Conservation (phyloP, 2,797 vertebrate species). For the Pangasius krempfi region DNA sequence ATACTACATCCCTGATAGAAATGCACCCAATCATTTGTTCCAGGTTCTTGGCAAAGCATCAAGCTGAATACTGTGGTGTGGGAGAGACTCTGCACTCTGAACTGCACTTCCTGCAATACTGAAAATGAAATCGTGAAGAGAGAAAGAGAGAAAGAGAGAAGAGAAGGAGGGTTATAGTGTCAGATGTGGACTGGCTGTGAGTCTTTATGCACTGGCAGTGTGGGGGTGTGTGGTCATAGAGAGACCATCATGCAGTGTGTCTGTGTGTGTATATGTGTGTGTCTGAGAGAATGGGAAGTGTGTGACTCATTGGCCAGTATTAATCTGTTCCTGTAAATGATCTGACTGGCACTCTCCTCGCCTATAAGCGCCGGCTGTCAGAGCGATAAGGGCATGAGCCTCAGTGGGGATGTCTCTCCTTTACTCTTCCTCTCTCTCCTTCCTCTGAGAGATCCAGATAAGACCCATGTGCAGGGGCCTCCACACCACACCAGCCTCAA, state of each 20-base stretch:
- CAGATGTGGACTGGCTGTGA: constrained; percentile 13
- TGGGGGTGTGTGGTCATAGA: constrained; percentile 25
- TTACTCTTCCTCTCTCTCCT: constrained; percentile 31
- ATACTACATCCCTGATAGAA: constrained; percentile 28
- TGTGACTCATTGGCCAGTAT: constrained; percentile 54
- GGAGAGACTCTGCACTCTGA: constrained; percentile 18
- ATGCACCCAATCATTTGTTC: constrained; percentile 18
- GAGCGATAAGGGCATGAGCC: constrained; percentile 59
- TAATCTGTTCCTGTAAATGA: constrained; percentile 69
- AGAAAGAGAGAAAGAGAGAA: constrained; percentile 28
- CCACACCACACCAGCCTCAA: constrained; percentile 46
- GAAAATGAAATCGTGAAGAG: constrained; percentile 2
- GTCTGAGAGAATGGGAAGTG: constrained; percentile 36
- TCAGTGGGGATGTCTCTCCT: constrained; percentile 47
- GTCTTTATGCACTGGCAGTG: constrained; percentile 29
- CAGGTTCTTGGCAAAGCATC: constrained; percentile 23
- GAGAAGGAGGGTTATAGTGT: constrained; percentile 29
- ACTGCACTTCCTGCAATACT: not conserved
- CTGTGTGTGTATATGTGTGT: constrained; percentile 20
- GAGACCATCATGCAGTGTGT: constrained; percentile 15
- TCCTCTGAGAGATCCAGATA: constrained; percentile 63
- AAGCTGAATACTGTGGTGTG: constrained; percentile 26
- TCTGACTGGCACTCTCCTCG: constrained; percentile 66
- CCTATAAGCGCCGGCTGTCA: constrained; percentile 64
- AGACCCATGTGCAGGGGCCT: constrained; percentile 42